These are phyloP conservation scores for Siniperca undulata DNA, from an alignment of 2,797 vertebrate species.

Conservation along the genomic window DNA sequence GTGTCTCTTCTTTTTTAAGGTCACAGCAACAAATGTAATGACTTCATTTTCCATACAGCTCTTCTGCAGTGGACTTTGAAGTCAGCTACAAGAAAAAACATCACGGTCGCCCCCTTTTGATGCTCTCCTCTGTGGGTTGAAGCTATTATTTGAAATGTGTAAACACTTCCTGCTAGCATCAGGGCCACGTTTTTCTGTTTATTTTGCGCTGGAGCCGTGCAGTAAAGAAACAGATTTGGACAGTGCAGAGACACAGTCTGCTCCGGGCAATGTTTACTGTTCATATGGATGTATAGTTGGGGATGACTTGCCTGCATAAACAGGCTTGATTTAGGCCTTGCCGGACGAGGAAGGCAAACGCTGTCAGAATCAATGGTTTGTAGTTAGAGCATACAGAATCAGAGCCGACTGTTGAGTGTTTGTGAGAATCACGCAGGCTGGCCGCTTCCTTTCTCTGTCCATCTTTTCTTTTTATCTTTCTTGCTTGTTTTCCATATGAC, in stretches of 20 bases:
- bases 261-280: slow-evolving; percentile 66
- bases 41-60: slow-evolving; percentile 12
- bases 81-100: slow-evolving; percentile 39
- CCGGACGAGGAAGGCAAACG: slow-evolving; percentile 15
- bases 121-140: slow-evolving; percentile 32
- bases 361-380: slow-evolving; percentile 52
- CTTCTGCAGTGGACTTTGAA: slow-evolving; percentile 34
- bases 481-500: slow-evolving; percentile 23
- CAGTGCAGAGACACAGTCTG: slow-evolving; percentile 41
- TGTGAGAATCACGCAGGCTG: slow-evolving; percentile 38
- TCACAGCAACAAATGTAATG: slow-evolving; percentile 19
- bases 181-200: slow-evolving; percentile 27
- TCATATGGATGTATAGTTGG: slow-evolving; percentile 37
- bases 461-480: slow-evolving; percentile 21
- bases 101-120: slow-evolving; percentile 26
- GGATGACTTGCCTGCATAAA: slow-evolving; percentile 59
- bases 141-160: slow-evolving; percentile 52
- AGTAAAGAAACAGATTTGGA: slow-evolving; percentile 53
- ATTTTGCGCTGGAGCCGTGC: background rate
- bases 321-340: slow-evolving; percentile 50
- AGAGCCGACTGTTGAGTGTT: slow-evolving; percentile 47
- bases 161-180: slow-evolving; percentile 41
- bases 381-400: slow-evolving; percentile 30
- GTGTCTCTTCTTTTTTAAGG: slow-evolving; percentile 30
- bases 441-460: slow-evolving; percentile 20